Conservation (phyloP, 2,888 invertebrate species). For the Augochlorella aurata region DNA sequence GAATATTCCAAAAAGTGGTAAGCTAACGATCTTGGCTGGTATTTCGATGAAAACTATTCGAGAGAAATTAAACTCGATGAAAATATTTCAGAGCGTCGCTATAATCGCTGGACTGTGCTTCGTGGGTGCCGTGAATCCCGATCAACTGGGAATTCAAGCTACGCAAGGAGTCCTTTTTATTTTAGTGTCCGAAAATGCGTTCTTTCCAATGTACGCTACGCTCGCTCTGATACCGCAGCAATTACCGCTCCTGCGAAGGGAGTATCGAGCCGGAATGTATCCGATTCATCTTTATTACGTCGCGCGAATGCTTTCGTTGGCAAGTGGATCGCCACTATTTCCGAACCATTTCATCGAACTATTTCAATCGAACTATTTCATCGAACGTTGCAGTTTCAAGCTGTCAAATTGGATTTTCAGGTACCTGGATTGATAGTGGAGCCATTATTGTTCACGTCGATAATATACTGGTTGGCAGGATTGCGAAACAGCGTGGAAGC, state of each 20-base stretch:
- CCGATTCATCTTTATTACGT: conserved; percentile 90
- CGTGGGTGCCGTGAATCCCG: conserved; percentile 87
- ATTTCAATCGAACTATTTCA: too few species aligned
- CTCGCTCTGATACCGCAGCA: conserved; percentile 91
- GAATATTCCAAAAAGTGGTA: conserved; percentile 92
- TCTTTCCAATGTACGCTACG: conserved; percentile 95
- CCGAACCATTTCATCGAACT: too few species aligned
- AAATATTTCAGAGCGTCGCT: conserved; percentile 83
- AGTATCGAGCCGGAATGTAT: conserved; percentile 92
- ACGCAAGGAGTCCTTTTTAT: conserved; percentile 94
- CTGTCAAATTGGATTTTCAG: conserved; percentile 81
- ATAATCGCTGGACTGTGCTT: conserved; percentile 93
- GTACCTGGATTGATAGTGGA: conserved; percentile 93
- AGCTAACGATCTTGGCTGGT: conserved; percentile 74
- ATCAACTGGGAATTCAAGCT: conserved; percentile 93
- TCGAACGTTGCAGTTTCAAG: not conserved
- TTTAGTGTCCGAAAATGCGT: conserved; percentile 94
- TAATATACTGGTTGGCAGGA: conserved; percentile 95
- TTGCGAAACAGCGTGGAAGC: conserved; percentile 87
- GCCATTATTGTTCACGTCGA: conserved; percentile 90
- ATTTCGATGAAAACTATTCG: not conserved
- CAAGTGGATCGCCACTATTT: conserved; percentile 80
- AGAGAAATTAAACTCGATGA: not conserved
- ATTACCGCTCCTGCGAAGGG: conserved; percentile 91
- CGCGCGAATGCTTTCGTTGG: conserved; percentile 91